phyloP scores from a whole-genome alignment of 2,888 invertebrate genomes.

The Xestia sexstrigata region DNA sequence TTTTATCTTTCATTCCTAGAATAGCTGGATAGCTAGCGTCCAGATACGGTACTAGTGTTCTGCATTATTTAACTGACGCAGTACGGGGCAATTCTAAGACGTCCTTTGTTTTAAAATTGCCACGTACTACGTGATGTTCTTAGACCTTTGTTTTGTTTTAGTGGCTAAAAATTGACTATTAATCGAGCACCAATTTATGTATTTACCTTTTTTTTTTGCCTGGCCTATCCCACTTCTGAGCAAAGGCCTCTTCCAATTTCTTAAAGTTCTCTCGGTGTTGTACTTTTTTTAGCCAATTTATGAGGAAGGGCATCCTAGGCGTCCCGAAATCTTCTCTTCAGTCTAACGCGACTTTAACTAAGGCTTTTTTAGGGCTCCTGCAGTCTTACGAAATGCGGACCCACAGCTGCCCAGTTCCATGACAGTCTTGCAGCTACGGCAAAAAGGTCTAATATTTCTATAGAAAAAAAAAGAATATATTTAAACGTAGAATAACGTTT shows the following conservation, averaged over 20 bases:
- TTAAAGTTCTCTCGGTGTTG: not conserved
- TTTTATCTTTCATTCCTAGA: slow-evolving; percentile 44
- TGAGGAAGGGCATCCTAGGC: not conserved
- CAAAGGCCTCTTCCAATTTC: not conserved
- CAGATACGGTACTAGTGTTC: not conserved
- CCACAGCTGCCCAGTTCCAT: not conserved
- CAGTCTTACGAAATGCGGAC: not conserved
- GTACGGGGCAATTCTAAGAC: not conserved
- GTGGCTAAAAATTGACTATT: not conserved
- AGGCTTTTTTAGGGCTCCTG: not conserved
- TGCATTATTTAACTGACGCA: not conserved
- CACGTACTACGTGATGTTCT: not conserved
- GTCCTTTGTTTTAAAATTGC: no score
- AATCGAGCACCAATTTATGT: no score
- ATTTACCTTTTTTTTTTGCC: no score
- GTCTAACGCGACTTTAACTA: not conserved
- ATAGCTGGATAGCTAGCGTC: slow-evolving; percentile 3
- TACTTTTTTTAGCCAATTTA: not conserved
- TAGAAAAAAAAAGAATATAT: not conserved
- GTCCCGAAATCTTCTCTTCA: not conserved
- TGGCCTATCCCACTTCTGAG: not conserved
- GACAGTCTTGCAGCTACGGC: not conserved
- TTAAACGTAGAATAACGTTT: not conserved
- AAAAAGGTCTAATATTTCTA: not conserved
- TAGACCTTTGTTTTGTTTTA: not conserved